These are phyloP conservation scores for Drosophila albomicans DNA, from an alignment of 1,140 invertebrate species.

Conservation along the genomic window DNA sequence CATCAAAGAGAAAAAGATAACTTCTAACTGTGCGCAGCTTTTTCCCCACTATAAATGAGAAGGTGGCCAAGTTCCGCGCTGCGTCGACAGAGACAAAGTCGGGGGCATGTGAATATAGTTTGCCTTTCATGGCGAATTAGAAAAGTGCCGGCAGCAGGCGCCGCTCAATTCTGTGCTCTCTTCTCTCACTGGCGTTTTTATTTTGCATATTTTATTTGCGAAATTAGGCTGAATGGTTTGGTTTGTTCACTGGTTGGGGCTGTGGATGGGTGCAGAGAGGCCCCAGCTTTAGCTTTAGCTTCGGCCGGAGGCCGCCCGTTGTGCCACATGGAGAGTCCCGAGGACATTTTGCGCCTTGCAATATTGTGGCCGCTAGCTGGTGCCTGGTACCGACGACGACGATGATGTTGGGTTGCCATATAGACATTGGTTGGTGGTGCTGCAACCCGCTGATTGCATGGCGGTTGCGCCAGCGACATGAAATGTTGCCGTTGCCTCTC, in stretches of 20 bases:
- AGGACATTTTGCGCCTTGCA: constrained; percentile 34
- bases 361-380: constrained; percentile 29
- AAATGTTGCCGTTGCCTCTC: constrained; percentile 12
- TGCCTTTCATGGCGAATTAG: constrained; percentile 62
- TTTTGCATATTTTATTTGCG: constrained; percentile 76
- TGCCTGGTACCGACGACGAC: constrained; percentile 27
- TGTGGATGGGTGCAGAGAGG: background rate
- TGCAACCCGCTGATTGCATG: constrained; percentile 45
- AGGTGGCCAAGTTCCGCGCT: constrained; percentile 19
- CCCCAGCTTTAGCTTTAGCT: background rate
- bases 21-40: too few relatives aligned
- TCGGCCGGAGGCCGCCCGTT: constrained; percentile 40
- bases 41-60: background rate
- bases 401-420: background rate
- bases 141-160: constrained; percentile 78
- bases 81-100: constrained; percentile 12
- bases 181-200: constrained; percentile 38
- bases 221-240: constrained; percentile 71
- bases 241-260: background rate
- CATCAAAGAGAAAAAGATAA: background rate
- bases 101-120: constrained; percentile 44
- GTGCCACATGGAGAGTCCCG: constrained; percentile 6
- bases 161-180: constrained; percentile 61
- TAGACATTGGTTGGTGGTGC: background rate
- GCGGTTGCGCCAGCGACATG: constrained; percentile 35